Evolutionary conservation across 2,113 vertebrate genomes (phyloP).

Genomic region (Excalfactoria chinensis): DNA sequence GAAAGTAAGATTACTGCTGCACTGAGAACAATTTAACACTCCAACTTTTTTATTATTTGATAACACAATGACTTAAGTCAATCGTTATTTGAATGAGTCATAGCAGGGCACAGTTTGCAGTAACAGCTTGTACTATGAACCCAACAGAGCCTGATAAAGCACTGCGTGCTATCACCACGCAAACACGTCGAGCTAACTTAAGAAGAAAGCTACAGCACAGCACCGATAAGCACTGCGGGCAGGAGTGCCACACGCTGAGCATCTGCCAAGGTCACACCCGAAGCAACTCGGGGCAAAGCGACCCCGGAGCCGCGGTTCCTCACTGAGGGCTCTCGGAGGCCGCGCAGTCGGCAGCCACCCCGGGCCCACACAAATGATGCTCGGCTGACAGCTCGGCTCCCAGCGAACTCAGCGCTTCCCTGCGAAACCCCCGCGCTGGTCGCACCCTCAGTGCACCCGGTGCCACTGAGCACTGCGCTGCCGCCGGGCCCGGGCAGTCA

Average conservation of each 20-base stretch:
- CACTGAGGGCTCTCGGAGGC: no score
- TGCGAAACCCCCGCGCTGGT: no score
- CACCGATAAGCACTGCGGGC: no score
- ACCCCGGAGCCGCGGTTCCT: neutral
- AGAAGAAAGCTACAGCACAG: no score
- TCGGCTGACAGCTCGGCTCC: no score
- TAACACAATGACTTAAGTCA: neutral
- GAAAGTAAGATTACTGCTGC: neutral
- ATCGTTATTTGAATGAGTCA: neutral
- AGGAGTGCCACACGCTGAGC: no score
- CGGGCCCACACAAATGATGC: neutral
- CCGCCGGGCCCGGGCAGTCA: no score
- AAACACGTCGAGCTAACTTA: neutral
- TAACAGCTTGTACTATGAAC: neutral
- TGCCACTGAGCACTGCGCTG: no score
- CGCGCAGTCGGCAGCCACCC: no score
- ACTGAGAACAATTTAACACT: neutral
- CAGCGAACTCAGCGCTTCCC: no score
- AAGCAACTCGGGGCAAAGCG: neutral
- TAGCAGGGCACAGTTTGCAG: rapidly evolving
- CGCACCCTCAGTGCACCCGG: no score
- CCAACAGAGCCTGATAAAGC: neutral
- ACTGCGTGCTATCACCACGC: rapidly evolving
- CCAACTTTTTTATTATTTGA: neutral
- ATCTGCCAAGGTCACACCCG: neutral